A percentile compares a stretch with the other conserved stretches of the same genome.
phyloP scores from a whole-genome alignment of 2,797 vertebrate species.

The Austrolebias charrua region DNA sequence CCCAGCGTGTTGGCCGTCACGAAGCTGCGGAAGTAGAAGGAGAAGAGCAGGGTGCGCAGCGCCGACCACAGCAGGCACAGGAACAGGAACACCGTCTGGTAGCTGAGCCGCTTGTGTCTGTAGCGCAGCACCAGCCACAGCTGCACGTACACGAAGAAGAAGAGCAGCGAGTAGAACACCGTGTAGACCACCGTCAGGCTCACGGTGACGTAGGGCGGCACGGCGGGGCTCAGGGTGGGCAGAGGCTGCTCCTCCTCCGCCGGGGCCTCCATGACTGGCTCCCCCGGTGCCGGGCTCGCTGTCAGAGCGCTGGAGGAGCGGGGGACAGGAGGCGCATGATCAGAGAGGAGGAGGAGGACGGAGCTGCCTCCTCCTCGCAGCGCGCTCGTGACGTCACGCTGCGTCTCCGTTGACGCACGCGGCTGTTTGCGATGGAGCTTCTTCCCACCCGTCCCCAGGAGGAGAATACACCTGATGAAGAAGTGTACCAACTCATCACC shows the following conservation, averaged over 20 bases:
- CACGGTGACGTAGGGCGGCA: constrained; percentile 90
- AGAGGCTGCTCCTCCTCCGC: constrained; percentile 56
- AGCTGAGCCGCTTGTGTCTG: constrained; percentile 94
- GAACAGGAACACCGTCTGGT: constrained; percentile 95
- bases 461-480: constrained; percentile 8
- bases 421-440: constrained; percentile 51
- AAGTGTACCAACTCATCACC: too few relatives aligned
- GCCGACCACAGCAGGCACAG: constrained; percentile 97
- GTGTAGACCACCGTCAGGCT: constrained; percentile 93
- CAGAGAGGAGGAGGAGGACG: too few relatives aligned
- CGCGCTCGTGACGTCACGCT: constrained; percentile 31
- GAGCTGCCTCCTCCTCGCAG: constrained; percentile 22
- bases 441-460: constrained; percentile 54
- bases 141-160: constrained; percentile 91
- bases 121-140: constrained; percentile 95
- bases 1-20: constrained; percentile 88
- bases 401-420: constrained; percentile 70
- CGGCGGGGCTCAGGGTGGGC: constrained; percentile 89
- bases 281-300: constrained; percentile 1
- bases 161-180: constrained; percentile 91
- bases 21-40: constrained; percentile 95
- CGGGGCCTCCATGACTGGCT: constrained; percentile 61
- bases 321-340: constrained; percentile 82
- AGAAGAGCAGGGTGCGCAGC: constrained; percentile 92
- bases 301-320: constrained; percentile 60